Conservation (phyloP, 2,888 invertebrate genomes). For the Habrosyne pyritoides region DNA sequence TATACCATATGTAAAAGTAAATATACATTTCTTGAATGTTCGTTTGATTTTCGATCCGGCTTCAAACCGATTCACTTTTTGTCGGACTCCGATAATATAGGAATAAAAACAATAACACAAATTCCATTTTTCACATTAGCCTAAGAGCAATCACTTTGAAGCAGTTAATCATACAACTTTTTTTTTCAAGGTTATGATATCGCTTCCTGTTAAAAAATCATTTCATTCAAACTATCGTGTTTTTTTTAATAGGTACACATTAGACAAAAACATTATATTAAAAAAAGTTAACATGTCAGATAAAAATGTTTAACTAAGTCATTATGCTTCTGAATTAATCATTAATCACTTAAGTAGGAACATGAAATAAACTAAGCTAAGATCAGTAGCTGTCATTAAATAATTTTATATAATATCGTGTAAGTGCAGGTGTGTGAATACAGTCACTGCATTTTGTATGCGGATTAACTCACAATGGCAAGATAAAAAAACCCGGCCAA, state of each 20-base stretch:
- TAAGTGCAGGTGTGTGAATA: slow-evolving; percentile 32
- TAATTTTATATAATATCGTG: slow-evolving; percentile 12
- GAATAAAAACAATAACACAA: too few species aligned
- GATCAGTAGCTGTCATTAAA: neutral
- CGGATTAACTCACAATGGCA: slow-evolving; percentile 29
- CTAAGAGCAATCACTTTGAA: neutral
- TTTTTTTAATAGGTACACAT: too few species aligned
- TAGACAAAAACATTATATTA: neutral
- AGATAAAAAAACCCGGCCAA: slow-evolving; percentile 20
- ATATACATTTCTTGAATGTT: too few species aligned
- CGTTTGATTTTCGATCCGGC: too few species aligned
- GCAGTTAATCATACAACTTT: neutral
- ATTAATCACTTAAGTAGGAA: neutral
- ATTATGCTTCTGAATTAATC: neutral
- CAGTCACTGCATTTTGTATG: slow-evolving; percentile 25
- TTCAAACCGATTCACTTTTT: too few species aligned
- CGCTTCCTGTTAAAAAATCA: neutral
- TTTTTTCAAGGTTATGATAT: neutral
- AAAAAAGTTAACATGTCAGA: neutral
- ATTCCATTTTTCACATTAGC: neutral
- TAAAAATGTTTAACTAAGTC: neutral
- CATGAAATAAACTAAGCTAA: neutral
- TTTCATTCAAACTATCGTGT: too few species aligned
- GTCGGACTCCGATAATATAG: too few species aligned
- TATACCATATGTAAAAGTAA: too few species aligned